Base-by-base conservation (phyloP, 2,113 vertebrate genomes). In the Fulica atra region DNA sequence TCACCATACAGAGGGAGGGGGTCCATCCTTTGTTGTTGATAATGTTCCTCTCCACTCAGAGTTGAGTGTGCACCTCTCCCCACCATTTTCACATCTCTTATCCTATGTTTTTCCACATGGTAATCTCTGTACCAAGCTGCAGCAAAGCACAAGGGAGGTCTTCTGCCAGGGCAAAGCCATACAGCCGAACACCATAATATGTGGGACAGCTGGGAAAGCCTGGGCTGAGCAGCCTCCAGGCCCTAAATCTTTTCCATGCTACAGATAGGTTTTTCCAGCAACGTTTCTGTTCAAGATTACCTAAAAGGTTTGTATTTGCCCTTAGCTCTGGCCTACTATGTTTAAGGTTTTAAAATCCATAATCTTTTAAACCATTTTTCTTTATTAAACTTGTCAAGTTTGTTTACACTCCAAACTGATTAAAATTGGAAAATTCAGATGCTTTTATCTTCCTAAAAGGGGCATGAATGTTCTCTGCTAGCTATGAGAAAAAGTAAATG, bases 1-100 rank as follows among this genome's bases (percentile, higher is more conserved):
- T 76, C 0, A 0, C 23, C 6, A 2, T 53, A 26, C 23, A 7
- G 6, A 2, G 9, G 15, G 25, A n/a, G 29, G 0, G 7, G 5
- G 24, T 38, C 73, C 33, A 21, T 80, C 16, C 42, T 53, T 71
- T 59, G 9, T 50, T 48, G 20, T 29, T 38, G 8, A 9, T 54
- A 13, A 42, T 2, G 9, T 42, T 64, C 42, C 9, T 54, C 40
- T 57, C 28, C 1, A 1, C 18, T 76, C 2, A 0, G 38, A 25
- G 46, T 6, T 2, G 10, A 90, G 29, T 0, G 1, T 53, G 40
- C 54, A 63, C 25, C 33, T 79, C 18, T 65, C 24, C 36, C 31
- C 70, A 36, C 23, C 29, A 6, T 25, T 65, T 87, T 54, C 24
- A 72, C 26, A 24, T 13, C 48, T 57, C 63, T 21, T 54, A 73